These are phyloP conservation scores for Sicus ferrugineus DNA, from an alignment of 2,888 invertebrate species.

Conservation along the genomic window DNA sequence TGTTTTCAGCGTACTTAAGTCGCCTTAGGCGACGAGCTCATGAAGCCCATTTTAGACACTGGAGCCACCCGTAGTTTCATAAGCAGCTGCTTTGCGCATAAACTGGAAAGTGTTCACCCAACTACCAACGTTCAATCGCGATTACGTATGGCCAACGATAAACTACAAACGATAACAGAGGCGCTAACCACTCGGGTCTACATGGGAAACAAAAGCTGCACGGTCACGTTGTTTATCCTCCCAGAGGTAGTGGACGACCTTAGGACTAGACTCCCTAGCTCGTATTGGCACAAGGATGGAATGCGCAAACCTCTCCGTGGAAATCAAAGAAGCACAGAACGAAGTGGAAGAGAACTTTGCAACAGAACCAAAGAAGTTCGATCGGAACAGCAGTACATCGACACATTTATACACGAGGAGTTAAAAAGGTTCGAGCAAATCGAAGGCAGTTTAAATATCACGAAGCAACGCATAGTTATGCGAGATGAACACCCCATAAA, in stretches of 20 bases:
- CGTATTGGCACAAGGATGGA: too few relatives aligned
- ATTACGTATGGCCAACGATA: neutral
- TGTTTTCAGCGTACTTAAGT: too few relatives aligned
- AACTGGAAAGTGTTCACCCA: neutral
- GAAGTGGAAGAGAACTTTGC: neutral
- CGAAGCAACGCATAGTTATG: slow-evolving; percentile 10
- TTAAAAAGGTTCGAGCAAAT: neutral
- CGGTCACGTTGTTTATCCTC: too few relatives aligned
- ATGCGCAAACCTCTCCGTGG: too few relatives aligned
- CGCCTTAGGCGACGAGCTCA: too few relatives aligned
- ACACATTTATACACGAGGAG: neutral
- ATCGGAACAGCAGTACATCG: neutral
- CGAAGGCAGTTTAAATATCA: neutral
- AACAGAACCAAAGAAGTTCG: neutral
- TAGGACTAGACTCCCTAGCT: too few relatives aligned
- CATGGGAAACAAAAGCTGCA: neutral
- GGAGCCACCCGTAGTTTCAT: neutral
- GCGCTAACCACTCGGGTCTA: neutral
- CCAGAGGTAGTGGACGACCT: too few relatives aligned
- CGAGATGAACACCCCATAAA: slow-evolving; percentile 19
- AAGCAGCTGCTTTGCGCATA: neutral
- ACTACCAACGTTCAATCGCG: neutral
- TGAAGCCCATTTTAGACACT: neutral
- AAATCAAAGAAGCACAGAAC: neutral
- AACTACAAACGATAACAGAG: neutral